Percentiles rank a stretch among this genome's conserved stretches.
Conservation (phyloP, 2,888 invertebrate species). For the Tenthredo mesomela region DNA sequence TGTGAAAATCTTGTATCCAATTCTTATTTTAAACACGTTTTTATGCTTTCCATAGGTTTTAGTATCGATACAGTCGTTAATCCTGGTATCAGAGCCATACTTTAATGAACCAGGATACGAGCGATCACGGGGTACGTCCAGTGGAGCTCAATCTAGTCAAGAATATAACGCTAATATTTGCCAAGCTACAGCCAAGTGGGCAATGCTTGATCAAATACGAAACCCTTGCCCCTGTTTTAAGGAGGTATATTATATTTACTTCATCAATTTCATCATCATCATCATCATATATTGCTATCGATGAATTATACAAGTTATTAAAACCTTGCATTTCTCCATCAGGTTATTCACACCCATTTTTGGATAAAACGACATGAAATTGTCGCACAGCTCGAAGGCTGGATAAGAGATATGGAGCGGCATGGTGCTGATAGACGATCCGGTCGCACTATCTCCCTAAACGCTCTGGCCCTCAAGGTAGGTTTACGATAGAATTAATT, state of each 20-base stretch:
- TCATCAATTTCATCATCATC: background rate
- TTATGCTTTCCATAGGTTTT: constrained; percentile 82
- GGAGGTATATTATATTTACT: constrained; percentile 81
- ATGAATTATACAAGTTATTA: background rate
- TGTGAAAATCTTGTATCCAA: background rate
- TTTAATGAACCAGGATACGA: constrained; percentile 98
- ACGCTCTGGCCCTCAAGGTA: constrained; percentile 88
- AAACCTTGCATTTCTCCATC: constrained; percentile 40
- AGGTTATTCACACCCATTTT: constrained; percentile 96
- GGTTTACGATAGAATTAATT: constrained; percentile 56
- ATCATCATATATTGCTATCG: background rate
- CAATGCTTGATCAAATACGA: constrained; percentile 95
- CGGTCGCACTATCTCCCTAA: constrained; percentile 87
- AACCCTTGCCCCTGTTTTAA: constrained; percentile 95
- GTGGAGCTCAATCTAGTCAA: constrained; percentile 92
- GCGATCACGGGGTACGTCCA: constrained; percentile 91
- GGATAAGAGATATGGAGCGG: constrained; percentile 93
- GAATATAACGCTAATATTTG: constrained; percentile 98
- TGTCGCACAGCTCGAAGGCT: constrained; percentile 91
- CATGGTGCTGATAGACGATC: constrained; percentile 88
- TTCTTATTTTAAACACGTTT: background rate
- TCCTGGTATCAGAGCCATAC: constrained; percentile 95
- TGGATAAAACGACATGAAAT: constrained; percentile 96
- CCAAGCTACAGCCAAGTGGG: constrained; percentile 97
- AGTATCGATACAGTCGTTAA: constrained; percentile 95